phyloP scores from a whole-genome alignment of 2,797 vertebrate genomes.

The Oreochromis grahami region DNA sequence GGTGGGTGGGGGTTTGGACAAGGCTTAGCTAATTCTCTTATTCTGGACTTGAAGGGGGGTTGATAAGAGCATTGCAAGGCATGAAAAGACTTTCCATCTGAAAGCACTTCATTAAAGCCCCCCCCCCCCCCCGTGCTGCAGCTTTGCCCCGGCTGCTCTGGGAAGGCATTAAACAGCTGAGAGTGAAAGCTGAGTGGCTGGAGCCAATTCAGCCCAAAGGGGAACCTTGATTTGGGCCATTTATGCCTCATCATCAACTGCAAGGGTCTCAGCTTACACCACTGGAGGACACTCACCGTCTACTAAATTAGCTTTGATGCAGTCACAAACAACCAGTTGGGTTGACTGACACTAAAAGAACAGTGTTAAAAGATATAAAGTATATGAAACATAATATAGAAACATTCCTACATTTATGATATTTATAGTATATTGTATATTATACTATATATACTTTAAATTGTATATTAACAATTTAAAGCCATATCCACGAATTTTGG shows the following conservation, averaged over 20 bases:
- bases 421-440: neutral
- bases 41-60: constrained; percentile 24
- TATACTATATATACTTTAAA: no score
- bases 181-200: constrained; percentile 50
- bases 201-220: constrained; percentile 49
- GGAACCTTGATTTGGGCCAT: constrained; percentile 64
- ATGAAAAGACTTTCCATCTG: constrained; percentile 68
- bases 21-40: constrained; percentile 55
- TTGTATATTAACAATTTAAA: neutral
- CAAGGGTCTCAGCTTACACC: constrained; percentile 54
- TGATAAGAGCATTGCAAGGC: constrained; percentile 12
- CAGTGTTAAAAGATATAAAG: neutral
- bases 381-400: neutral
- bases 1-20: constrained; percentile 11
- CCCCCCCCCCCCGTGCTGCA: constrained; percentile 21
- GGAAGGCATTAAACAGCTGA: constrained; percentile 69
- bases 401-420: neutral
- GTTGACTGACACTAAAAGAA: constrained; percentile 34
- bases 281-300: constrained; percentile 34
- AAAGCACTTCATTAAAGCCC: constrained; percentile 73
- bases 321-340: constrained; percentile 66
- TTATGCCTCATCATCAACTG: constrained; percentile 68
- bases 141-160: constrained; percentile 16
- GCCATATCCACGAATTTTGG: neutral
- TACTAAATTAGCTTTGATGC: constrained; percentile 62